Percentiles rank a stretch among this genome's conserved stretches.
These are phyloP conservation scores for Hypotaenidia philippensis DNA, from an alignment of 2,797 vertebrate genomes.

Conservation along the genomic window DNA sequence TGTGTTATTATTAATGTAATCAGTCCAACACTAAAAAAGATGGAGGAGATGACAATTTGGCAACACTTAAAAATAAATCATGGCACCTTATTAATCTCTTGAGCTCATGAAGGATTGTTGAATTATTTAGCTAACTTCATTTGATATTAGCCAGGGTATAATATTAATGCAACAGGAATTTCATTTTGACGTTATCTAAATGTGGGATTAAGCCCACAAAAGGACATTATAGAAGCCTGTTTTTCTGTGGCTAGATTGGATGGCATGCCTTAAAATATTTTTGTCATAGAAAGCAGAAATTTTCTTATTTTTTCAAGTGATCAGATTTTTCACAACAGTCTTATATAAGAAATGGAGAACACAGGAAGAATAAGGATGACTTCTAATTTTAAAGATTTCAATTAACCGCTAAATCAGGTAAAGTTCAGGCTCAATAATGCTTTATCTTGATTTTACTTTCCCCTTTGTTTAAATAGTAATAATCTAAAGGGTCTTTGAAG, in stretches of 20 bases:
- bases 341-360: neutral
- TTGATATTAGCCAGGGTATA: neutral
- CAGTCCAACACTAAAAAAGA: neutral
- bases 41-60: neutral
- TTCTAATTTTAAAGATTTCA: neutral
- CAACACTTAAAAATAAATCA: slow-evolving; percentile 32
- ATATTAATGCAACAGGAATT: slow-evolving; percentile 31
- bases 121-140: slow-evolving; percentile 9
- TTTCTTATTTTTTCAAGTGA: neutral
- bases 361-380: neutral
- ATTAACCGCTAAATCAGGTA: neutral
- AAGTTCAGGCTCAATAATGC: neutral
- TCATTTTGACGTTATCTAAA: slow-evolving; percentile 31
- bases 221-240: neutral
- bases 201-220: slow-evolving; percentile 2
- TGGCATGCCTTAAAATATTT: neutral
- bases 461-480: neutral
- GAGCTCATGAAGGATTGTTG: neutral
- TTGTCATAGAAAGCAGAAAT: neutral
- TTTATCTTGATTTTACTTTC: neutral
- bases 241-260: neutral
- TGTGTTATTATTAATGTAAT: slow-evolving; percentile 18
- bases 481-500: neutral
- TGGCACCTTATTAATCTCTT: slow-evolving; percentile 18
- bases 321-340: neutral